Base-by-base conservation (phyloP, 2,797 vertebrate species). In the Cuniculus paca region DNA sequence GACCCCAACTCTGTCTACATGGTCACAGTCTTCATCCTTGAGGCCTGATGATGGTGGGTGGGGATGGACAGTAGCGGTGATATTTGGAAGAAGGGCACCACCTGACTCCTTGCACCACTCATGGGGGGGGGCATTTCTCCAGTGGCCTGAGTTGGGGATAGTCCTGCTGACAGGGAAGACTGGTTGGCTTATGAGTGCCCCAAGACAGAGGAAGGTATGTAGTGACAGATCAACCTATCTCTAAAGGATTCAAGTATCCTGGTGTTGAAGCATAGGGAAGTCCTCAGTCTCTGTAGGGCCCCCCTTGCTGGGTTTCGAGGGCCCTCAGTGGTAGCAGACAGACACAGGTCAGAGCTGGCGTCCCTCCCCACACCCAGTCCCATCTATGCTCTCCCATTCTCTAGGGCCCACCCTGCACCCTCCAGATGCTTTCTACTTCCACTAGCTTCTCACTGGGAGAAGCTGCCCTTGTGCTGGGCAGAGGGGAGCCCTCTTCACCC, bases 291-390 rank as follows among this genome's bases (percentile, higher is more conserved):
- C 68, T 14, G 22, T 19, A 2, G 0, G 6, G 11, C 52, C 39
- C 26, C 4, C 52, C n/a, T 56, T 36, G 80, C 17, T 39, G 28
- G 80, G 28, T 65, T 34, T 31, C 9, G 45, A 24, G 48, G 26
- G 11, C 6, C 16, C 24, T 7, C 2, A 5, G 22, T 0, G 0
- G 8, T 4, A 5, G 2, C 12, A 28, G 45, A 1, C 1, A 28
- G 54, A 26, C 7, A 36, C 58, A 82, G 68, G 22, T 54, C 72
- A 61, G 48, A 4, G n/a, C 12, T 42, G 65, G 77, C 2, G 12
- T 2, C 6, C 34, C 45, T 19, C n/a, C 4, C 3, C 9, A 12
- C 7, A 1, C 24, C 50, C n/a, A 24, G 2, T 42, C 31, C 34
- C 34, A 48, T 7, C 31, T 77, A 75, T 36, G 45, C 45, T 83